Base-by-base conservation (phyloP, 2,113 vertebrate genomes). In the Cairina moschata region DNA sequence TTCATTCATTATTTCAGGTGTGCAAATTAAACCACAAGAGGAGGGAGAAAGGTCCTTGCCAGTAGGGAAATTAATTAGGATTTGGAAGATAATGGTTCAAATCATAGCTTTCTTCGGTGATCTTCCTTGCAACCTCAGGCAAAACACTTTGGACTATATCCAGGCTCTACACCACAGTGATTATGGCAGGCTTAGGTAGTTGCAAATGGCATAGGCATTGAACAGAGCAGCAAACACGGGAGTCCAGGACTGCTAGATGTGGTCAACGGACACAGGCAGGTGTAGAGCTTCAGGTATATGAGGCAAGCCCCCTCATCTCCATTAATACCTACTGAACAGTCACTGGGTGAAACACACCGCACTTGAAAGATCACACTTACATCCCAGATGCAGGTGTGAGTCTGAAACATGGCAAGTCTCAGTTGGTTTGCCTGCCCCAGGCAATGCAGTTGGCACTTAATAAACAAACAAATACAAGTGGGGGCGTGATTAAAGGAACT, bases 401-500 rank as follows among this genome's bases (percentile, higher is more conserved):
- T 89, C 71, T 95, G 91, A 94, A 86, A 73, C 75, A 63, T 54
- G 63, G 84, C 83, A 82, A 93, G 66, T 66, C 84, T 89, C 58
- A 25, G 50, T 94, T 87, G 80, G 69, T 91, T 92, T 87, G 36
- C 44, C 74, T 3, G 93, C 95, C 81, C 28, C 55, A 89, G 93
- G 96, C 77, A 42, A 77, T 65, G 42, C 71, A 96, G 83, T 92
- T 28, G 11, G 83, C 67, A 62, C 71, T 91, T 91, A 76, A 79
- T 82, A 92, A 96, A 94, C 79, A 95, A 96, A 95, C 78, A 97
- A 73, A 94, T 92, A 83, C 77, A 29, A 79, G 74, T 62, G 71
- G 88, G 83, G n/a, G 93, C 95, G 93, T 92, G 93, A 95, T 94
- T 95, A 95, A 96, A 95, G 88, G 83, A 96, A 93, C 86, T 95